Conservation (phyloP, 2,113 vertebrate species). For the Mormyrus iriodes region DNA sequence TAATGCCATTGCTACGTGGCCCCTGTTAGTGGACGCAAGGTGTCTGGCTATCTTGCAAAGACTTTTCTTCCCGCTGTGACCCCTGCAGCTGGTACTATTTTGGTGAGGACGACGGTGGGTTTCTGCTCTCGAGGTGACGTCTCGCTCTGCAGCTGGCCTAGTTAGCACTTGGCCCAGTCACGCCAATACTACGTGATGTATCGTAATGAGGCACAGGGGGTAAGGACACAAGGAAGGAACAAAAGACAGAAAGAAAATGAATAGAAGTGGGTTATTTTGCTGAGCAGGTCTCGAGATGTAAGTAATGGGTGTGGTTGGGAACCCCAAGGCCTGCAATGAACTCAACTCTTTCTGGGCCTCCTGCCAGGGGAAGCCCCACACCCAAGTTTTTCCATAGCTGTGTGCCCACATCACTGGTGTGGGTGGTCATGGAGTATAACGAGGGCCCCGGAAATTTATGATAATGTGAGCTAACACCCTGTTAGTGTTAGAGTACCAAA, state of each 20-base stretch:
- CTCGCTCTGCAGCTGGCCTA: not conserved
- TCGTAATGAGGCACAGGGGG: not conserved
- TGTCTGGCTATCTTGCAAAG: not conserved
- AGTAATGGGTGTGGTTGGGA: not conserved
- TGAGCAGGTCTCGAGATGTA: not conserved
- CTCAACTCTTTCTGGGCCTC: not conserved
- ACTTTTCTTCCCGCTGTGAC: not conserved
- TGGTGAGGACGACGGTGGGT: not conserved
- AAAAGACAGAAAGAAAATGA: not conserved
- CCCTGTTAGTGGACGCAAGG: not conserved
- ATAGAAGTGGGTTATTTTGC: slow-evolving; percentile 12
- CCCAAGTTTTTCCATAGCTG: not conserved
- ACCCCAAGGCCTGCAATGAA: not conserved
- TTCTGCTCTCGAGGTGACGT: not conserved
- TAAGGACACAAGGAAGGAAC: not conserved
- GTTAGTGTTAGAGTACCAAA: not conserved
- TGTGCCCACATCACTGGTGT: not conserved
- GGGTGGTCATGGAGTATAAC: not conserved
- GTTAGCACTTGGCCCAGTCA: not conserved
- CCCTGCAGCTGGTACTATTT: not conserved
- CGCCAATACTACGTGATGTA: not conserved
- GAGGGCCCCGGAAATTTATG: not conserved
- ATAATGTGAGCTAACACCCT: not conserved
- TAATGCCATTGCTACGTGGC: not conserved
- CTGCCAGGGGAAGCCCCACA: not conserved